Conservation (phyloP, 2,113 vertebrate genomes). For the Brachyhypopomus gauderio region DNA sequence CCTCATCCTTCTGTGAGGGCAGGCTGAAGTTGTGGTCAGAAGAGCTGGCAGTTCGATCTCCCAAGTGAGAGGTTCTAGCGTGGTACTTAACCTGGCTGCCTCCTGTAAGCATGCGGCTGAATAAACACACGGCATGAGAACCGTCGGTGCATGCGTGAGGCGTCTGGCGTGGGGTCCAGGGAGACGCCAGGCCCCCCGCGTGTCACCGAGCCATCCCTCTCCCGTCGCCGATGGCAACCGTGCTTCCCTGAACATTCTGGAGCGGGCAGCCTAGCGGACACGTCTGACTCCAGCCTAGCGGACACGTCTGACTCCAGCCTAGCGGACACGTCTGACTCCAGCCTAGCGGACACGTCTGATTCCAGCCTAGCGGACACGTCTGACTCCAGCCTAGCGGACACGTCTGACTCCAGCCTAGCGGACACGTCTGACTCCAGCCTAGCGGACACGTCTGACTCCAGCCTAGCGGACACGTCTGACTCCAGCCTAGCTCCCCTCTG, state of each 20-base stretch:
- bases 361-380: too few relatives aligned
- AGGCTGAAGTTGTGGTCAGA: conserved; percentile 77
- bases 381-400: too few relatives aligned
- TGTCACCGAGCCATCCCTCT: background rate
- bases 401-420: too few relatives aligned
- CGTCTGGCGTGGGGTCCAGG: background rate
- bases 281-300: too few relatives aligned
- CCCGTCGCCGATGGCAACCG: background rate
- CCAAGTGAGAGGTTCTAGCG: conserved; percentile 72
- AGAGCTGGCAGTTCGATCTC: conserved; percentile 75
- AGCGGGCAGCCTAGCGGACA: too few relatives aligned
- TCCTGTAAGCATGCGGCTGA: conserved; percentile 73
- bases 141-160: conserved; percentile 65
- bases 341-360: too few relatives aligned
- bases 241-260: background rate
- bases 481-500: conserved; percentile 53
- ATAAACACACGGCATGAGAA: conserved; percentile 77
- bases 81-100: conserved; percentile 77
- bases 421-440: too few relatives aligned
- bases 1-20: conserved; percentile 72
- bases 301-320: too few relatives aligned
- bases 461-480: too few relatives aligned
- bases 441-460: too few relatives aligned
- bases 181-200: conserved; percentile 54
- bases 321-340: too few relatives aligned